Conservation (phyloP, 2,113 vertebrate genomes). For the Alethe diademata region DNA sequence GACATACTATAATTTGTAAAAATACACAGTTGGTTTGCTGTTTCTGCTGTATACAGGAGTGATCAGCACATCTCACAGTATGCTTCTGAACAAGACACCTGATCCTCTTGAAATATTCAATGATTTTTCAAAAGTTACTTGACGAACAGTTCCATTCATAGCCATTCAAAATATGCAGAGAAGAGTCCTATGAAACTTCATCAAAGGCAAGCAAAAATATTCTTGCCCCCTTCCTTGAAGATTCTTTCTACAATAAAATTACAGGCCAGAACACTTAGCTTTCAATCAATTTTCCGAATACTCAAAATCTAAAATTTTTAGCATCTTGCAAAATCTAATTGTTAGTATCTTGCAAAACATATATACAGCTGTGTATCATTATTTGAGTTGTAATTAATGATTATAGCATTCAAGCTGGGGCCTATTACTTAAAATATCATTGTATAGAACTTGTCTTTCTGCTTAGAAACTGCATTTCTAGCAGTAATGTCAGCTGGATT, state of each 20-base stretch:
- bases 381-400: background rate
- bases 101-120: background rate
- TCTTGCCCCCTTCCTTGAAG: background rate
- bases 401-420: background rate
- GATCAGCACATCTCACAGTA: background rate
- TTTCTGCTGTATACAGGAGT: background rate
- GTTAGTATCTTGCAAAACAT: background rate
- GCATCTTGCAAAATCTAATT: background rate
- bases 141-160: background rate
- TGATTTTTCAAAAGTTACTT: background rate
- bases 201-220: background rate
- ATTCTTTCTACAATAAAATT: background rate
- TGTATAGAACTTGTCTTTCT: background rate
- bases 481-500: background rate
- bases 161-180: background rate
- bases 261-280: background rate
- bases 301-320: background rate
- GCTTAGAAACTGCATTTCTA: background rate
- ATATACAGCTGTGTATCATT: background rate
- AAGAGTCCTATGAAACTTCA: background rate
- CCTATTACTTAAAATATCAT: background rate
- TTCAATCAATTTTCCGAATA: background rate
- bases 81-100: background rate
- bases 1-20: background rate
- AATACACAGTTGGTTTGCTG: background rate